Base-by-base conservation (phyloP, 2,113 vertebrate genomes). In the Heterocephalus glaber region DNA sequence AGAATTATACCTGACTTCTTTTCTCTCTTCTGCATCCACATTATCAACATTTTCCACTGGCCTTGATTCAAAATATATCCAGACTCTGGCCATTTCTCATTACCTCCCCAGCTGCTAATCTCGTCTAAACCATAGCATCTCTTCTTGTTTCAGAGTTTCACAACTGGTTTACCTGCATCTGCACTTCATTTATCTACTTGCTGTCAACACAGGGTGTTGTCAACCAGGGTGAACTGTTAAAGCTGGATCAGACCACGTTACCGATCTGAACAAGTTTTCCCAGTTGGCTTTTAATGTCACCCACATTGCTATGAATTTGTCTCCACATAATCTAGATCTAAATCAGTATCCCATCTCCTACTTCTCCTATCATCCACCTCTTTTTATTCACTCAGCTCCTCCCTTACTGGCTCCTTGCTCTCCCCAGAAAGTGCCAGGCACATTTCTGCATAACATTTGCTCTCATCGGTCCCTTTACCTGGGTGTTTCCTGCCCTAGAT, bases 1-100 rank as follows among this genome's bases (percentile, higher is more conserved):
- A 35, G 84, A 94, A 58, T 70, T 92, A 83, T 47, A 81, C 81
- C n/a, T 87, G 86, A 63, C 56, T 92, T 56, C 24, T 70, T 92
- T 92, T 58, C 56, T 86, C 80, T 82, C 33, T 56, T 7, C 30
- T 20, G 89, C 49, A 68, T 95, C 9, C 41, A 66, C 12, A 93
- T 92, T 49, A 95, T 72, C 38, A 79, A 28, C 9, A 56, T 85
- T 61, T 95, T 86, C n/a, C 80, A 2, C 35, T 80, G 52, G 74
- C 7, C 81, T 94, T 81, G 38, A 58, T 44, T 87, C 77, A 65
- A 66, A 90, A 68, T 83, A 49, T 10, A 86, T 61, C n/a, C 30
- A 72, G 56, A 68, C 81, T 82, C 79, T 68, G 81, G 26, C 38
- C 66, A 76, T n/a, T 90, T 89, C 89, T 61, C 35, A 65, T 30